Percentiles rank a stretch among this genome's conserved stretches.
These are phyloP conservation scores for Erithacus rubecula DNA, from an alignment of 2,797 vertebrate species.

Conservation along the genomic window DNA sequence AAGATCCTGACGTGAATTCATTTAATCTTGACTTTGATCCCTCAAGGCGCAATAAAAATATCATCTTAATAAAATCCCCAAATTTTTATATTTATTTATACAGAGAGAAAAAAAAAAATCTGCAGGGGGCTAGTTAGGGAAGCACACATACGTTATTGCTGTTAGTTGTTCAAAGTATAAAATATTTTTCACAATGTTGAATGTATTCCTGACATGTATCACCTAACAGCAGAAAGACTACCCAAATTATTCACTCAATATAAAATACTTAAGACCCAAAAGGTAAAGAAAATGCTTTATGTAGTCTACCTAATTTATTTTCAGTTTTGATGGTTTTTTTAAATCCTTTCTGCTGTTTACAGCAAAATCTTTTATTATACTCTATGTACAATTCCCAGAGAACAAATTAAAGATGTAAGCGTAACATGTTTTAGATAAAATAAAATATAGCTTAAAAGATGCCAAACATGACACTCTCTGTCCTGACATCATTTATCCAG, in stretches of 20 bases:
- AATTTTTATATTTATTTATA: background rate
- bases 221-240: background rate
- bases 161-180: background rate
- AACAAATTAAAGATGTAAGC: background rate
- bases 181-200: background rate
- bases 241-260: background rate
- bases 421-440: background rate
- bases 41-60: background rate
- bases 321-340: background rate
- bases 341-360: background rate
- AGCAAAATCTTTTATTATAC: background rate
- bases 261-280: background rate
- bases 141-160: background rate
- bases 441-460: background rate
- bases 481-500: background rate
- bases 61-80: accelerated
- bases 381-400: background rate
- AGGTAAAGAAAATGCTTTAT: background rate
- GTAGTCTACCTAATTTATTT: background rate
- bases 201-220: background rate
- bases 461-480: background rate
- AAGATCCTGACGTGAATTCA: background rate
- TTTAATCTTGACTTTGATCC: background rate
- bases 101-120: background rate
- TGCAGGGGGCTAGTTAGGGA: background rate